phyloP scores from a whole-genome alignment of 1,140 invertebrate species.

The Bombus fervidus region DNA sequence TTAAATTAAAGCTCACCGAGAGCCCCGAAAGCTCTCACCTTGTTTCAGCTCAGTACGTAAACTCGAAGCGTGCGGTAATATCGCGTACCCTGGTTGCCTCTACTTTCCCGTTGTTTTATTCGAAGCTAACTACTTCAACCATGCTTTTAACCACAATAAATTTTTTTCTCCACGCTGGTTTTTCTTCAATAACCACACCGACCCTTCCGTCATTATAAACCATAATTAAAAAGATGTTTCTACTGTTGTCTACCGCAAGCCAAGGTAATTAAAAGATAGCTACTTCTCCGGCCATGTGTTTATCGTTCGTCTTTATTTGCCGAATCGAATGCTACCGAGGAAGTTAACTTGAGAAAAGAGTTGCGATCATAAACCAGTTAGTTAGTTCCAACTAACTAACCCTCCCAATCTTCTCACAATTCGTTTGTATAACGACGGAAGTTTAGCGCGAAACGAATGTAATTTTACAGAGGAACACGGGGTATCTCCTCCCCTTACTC shows the following conservation, averaged over 20 bases:
- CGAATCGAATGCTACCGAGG: background rate
- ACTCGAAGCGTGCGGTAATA: constrained; percentile 60
- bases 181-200: background rate
- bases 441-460: constrained; percentile 2
- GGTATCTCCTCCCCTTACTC: background rate
- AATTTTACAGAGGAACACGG: background rate
- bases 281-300: background rate
- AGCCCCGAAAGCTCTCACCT: constrained; percentile 52
- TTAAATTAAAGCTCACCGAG: constrained; percentile 70
- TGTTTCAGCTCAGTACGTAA: constrained; percentile 59
- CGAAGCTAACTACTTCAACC: constrained; percentile 12
- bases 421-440: background rate
- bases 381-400: background rate
- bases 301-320: background rate
- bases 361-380: background rate
- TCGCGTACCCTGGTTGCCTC: constrained; percentile 59
- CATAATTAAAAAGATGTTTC: constrained; percentile 14
- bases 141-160: constrained; percentile 18
- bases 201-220: background rate
- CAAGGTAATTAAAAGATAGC: background rate
- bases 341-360: background rate
- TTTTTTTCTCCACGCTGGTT: background rate
- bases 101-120: constrained; percentile 32
- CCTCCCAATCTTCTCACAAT: too few species aligned
- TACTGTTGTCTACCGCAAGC: background rate